These are phyloP conservation scores for Phortica okadai DNA, from an alignment of 2,888 invertebrate species.

Conservation along the genomic window DNA sequence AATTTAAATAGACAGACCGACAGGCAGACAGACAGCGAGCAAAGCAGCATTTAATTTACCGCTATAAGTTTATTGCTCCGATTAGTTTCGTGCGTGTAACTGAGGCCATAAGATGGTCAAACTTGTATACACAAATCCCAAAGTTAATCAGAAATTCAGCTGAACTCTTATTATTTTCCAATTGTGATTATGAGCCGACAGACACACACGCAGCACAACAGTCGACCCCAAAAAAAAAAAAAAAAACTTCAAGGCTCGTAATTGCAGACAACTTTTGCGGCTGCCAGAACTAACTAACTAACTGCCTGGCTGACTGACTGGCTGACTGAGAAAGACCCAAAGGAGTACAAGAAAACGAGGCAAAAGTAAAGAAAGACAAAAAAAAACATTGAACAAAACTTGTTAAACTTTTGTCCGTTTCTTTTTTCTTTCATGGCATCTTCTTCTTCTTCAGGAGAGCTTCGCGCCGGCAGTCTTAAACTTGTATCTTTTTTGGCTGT, in stretches of 20 bases:
- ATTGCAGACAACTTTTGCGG: conserved; percentile 5
- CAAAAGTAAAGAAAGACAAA: conserved; percentile 1
- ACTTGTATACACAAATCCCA: conserved; percentile 43
- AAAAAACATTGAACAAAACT: conserved; percentile 18
- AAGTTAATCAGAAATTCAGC: conserved; percentile 55
- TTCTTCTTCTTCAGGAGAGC: not conserved
- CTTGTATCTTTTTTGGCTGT: not conserved
- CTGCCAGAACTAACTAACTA: not conserved
- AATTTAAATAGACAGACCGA: not conserved
- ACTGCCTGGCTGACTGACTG: conserved; percentile 16
- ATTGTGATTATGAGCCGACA: conserved; percentile 47
- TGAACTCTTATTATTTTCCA: conserved; percentile 59
- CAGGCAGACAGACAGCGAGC: not conserved
- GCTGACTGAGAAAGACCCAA: conserved; percentile 7
- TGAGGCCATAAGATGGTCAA: not conserved
- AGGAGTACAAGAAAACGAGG: not conserved
- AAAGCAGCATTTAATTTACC: not conserved
- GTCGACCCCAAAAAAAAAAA: not conserved
- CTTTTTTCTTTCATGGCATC: conserved; percentile 27
- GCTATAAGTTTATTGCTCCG: not conserved
- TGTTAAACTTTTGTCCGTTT: conserved; percentile 44
- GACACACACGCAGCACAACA: not conserved
- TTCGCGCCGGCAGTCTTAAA: conserved; percentile 4
- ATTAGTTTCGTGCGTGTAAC: not conserved
- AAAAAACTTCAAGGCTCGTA: not conserved